phyloP scores from a whole-genome alignment of 2,888 invertebrate genomes.

The Zaprionus bogoriensis region DNA sequence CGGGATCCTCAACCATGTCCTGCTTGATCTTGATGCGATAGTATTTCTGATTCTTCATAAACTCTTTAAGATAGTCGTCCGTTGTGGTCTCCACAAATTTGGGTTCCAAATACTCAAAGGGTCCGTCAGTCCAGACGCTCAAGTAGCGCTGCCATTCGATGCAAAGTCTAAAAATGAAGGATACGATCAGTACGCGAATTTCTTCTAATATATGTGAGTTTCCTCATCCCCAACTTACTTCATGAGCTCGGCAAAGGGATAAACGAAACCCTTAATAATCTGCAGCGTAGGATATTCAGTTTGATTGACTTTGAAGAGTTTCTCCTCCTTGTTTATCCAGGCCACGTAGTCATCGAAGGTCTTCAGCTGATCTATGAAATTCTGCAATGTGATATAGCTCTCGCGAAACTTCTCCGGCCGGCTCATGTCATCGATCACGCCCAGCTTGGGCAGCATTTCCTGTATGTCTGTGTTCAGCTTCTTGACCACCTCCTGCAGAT shows the following conservation, averaged over 20 bases:
- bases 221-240: constrained; percentile 83
- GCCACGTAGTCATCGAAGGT: constrained; percentile 89
- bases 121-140: constrained; percentile 95
- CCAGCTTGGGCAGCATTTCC: constrained; percentile 89
- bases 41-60: constrained; percentile 90
- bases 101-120: constrained; percentile 93
- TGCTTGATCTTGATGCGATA: constrained; percentile 90
- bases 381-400: constrained; percentile 90
- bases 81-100: constrained; percentile 90
- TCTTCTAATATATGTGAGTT: too few species aligned
- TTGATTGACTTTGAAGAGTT: constrained; percentile 90
- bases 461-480: constrained; percentile 88
- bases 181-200: too few species aligned
- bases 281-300: constrained; percentile 90
- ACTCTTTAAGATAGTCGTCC: constrained; percentile 91
- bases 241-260: constrained; percentile 88
- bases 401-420: constrained; percentile 89
- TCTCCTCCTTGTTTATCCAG: constrained; percentile 96
- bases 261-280: constrained; percentile 88
- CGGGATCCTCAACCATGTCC: constrained; percentile 87
- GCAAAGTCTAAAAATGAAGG: constrained; percentile 82
- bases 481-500: constrained; percentile 87
- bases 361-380: constrained; percentile 89
- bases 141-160: constrained; percentile 91
- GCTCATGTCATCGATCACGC: constrained; percentile 92